Evolutionary conservation across 2,113 vertebrate genomes (phyloP).

Genomic region (Cyprinus carpio): DNA sequence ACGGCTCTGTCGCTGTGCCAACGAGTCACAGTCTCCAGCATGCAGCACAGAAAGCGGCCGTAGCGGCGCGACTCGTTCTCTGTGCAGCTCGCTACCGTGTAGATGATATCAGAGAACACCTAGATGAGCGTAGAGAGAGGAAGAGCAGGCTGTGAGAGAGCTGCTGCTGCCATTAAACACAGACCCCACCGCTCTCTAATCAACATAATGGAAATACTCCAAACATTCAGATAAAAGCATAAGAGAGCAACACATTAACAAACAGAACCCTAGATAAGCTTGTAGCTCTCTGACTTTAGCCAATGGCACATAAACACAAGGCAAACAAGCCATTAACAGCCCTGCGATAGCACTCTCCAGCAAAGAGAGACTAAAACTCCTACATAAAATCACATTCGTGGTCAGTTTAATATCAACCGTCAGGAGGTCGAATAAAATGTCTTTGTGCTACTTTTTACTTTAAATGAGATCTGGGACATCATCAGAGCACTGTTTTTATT

Average conservation of each 20-base stretch:
- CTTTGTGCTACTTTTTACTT: neutral
- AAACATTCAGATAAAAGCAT: neutral
- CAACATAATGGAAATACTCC: conserved; percentile 6
- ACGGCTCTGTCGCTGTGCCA: conserved; percentile 94
- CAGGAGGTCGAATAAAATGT: neutral
- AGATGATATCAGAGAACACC: conserved; percentile 99
- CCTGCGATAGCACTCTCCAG: neutral
- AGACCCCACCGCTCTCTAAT: neutral
- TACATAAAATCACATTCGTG: neutral
- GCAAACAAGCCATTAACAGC: neutral
- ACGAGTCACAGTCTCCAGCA: conserved; percentile 96
- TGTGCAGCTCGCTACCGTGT: conserved; percentile 97
- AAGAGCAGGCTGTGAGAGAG: neutral
- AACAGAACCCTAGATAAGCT: neutral
- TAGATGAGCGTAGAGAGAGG: conserved; percentile 58
- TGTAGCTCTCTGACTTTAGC: neutral
- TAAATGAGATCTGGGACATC: neutral
- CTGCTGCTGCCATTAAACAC: neutral
- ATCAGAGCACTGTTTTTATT: neutral
- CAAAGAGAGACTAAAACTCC: neutral
- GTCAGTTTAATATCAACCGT: neutral
- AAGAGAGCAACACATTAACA: neutral
- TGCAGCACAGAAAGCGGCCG: conserved; percentile 96
- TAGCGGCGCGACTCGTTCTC: conserved; percentile 98
- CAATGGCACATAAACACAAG: neutral